Conservation (phyloP, 2,797 vertebrate species). For the Rhadinocentrus ornatus region DNA sequence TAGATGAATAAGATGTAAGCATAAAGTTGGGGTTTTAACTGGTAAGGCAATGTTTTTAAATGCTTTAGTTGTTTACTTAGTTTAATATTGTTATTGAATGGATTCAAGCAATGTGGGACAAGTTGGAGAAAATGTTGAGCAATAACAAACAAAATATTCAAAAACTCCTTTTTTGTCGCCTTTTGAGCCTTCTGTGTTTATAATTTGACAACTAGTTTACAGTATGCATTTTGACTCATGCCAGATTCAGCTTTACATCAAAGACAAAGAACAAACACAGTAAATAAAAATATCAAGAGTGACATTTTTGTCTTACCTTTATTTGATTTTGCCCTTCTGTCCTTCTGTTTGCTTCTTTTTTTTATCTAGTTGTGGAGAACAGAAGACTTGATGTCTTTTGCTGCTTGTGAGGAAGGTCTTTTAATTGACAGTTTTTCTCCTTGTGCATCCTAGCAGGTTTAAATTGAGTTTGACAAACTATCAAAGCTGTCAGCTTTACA, state of each 20-base stretch:
- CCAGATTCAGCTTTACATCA: conserved; percentile 3
- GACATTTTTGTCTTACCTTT: conserved; percentile 17
- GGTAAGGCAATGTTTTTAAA: too few relatives aligned
- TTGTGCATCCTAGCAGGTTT: not conserved
- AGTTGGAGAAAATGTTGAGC: not conserved
- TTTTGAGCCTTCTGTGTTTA: conserved; percentile 16
- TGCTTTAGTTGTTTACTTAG: too few relatives aligned
- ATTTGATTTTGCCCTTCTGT: conserved; percentile 34
- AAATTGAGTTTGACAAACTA: conserved; percentile 33
- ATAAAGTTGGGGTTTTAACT: not conserved
- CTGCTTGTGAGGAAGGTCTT: conserved; percentile 23
- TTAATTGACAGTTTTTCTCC: conserved; percentile 14
- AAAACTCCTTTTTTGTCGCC: conserved; percentile 3
- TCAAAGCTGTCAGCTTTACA: conserved; percentile 16
- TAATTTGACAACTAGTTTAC: conserved; percentile 13
- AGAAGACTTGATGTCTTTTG: conserved; percentile 12
- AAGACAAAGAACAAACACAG: conserved; percentile 12
- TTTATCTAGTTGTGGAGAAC: conserved; percentile 24
- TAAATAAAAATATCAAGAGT: not conserved
- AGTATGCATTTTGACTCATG: conserved; percentile 24
- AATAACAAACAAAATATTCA: not conserved
- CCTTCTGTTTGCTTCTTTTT: conserved; percentile 5
- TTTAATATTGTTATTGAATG: conserved; percentile 4
- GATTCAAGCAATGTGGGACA: conserved; percentile 5
- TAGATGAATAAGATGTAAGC: conserved; percentile 8